Evolutionary conservation across 2,888 invertebrate species (phyloP), one percentile per base, ranked within the genome.

Genomic region (Timandra comae): DNA sequence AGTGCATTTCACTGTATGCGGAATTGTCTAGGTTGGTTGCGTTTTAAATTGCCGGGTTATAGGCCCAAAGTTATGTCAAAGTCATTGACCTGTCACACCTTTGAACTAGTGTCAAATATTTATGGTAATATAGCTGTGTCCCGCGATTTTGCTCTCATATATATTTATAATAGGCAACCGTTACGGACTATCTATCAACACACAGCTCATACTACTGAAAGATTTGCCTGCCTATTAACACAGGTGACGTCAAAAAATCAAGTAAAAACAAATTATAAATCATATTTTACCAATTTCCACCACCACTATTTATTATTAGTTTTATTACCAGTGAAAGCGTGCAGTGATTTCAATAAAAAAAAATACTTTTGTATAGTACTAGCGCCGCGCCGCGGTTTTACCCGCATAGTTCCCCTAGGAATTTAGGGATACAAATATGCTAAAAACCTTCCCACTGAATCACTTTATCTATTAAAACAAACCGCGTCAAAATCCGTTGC

Each of bases 61-160:
- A 29, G 58, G 53, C 52, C 59, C 56, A 58, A 62, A 63, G 62
- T 62, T 64, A 66, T 65, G 65, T 62, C 65, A 66, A 66, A 62
- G 69, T 69, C 69, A 63, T 55, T 56, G 67, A 68, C 56, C 69
- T 38, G 38, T 29, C 35, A 43, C 41, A 39, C 34, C 9, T 44
- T 34, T 40, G 43, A n/a, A n/a, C 37, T 49, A 50, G 51, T 56
- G 61, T 60, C 55, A 53, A 34, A 46, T 47, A 55, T 43, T 50
- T 46, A 43, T 45, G 41, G 47, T 49, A 41, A 10, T 7, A 11
- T 24, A 24, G 11, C n/a, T n/a, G 20, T 20, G 20, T 20, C 20
- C n/a, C 3, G 20, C n/a, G 2, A 20, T 6, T n/a, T n/a, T n/a
- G n/a, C n/a, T n/a, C n/a, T n/a, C n/a, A n/a, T n/a, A n/a, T n/a